phyloP scores from a whole-genome alignment of 2,113 vertebrate genomes.

The Copsychus sechellarum region DNA sequence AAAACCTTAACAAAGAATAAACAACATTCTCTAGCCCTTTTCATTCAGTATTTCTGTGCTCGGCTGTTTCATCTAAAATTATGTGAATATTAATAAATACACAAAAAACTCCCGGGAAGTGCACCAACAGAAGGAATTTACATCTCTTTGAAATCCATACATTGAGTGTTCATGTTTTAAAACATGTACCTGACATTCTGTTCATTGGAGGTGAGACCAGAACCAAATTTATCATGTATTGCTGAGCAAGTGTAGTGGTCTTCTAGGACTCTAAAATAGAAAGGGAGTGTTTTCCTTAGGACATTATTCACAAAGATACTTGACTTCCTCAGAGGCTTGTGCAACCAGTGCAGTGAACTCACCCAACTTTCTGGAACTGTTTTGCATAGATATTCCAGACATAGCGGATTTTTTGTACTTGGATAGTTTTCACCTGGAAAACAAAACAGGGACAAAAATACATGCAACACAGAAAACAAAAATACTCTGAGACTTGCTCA shows the following conservation, averaged over 20 bases:
- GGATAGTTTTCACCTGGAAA: slow-evolving; percentile 75
- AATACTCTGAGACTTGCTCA: not conserved
- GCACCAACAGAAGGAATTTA: not conserved
- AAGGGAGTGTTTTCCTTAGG: not conserved
- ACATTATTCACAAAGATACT: not conserved
- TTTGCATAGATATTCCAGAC: slow-evolving; percentile 75
- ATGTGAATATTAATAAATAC: not conserved
- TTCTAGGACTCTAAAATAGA: slow-evolving; percentile 74
- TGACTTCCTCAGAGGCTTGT: not conserved
- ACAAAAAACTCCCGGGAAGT: not conserved
- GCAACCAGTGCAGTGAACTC: slow-evolving; percentile 38
- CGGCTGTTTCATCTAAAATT: not conserved
- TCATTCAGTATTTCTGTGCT: not conserved
- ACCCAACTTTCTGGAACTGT: slow-evolving; percentile 78
- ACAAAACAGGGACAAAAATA: not conserved
- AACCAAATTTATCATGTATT: slow-evolving; percentile 75
- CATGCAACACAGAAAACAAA: not conserved
- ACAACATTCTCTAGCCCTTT: not conserved
- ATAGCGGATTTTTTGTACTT: slow-evolving; percentile 79
- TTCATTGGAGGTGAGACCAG: slow-evolving; percentile 71
- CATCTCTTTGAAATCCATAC: not conserved
- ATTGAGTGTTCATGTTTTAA: not conserved
- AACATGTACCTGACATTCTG: slow-evolving; percentile 72
- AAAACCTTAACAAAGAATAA: not conserved
- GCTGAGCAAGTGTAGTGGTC: slow-evolving; percentile 72